phyloP scores from a whole-genome alignment of 1,140 invertebrate genomes.

The Portunus trituberculatus region DNA sequence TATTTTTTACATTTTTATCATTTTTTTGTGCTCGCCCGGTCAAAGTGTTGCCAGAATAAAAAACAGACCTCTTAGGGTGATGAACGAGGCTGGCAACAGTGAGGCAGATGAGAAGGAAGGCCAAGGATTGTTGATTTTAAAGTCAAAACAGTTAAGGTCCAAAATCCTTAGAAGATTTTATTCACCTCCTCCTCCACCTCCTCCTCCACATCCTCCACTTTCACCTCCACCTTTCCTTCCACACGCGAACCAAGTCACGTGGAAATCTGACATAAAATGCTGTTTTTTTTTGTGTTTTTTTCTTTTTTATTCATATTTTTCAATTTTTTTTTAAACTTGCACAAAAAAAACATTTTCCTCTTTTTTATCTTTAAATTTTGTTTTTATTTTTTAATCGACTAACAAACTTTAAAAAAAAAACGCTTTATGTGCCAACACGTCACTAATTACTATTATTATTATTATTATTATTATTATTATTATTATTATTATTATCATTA shows the following conservation, averaged over 20 bases:
- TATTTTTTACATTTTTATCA: not conserved
- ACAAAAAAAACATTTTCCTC: not conserved
- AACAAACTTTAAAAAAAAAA: not conserved
- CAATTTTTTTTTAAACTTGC: not conserved
- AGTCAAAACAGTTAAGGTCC: not conserved
- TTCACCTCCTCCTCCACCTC: not conserved
- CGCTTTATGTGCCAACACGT: not conserved
- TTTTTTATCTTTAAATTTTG: not conserved
- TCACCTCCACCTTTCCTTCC: too few relatives aligned
- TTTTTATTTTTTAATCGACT: not conserved
- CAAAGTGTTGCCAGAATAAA: not conserved
- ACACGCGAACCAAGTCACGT: too few relatives aligned
- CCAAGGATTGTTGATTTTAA: not conserved
- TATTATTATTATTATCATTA: constrained; percentile 55
- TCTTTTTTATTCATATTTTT: not conserved
- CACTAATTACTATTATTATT: constrained; percentile 42
- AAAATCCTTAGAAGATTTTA: not conserved
- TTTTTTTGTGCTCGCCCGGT: not conserved
- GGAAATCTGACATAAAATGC: too few relatives aligned
- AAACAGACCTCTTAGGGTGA: not conserved
- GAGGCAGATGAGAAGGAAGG: not conserved
- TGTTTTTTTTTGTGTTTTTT: too few relatives aligned
- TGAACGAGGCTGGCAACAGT: not conserved
- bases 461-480: constrained; percentile 46
- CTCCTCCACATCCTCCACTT: not conserved